Conservation (phyloP, 2,113 vertebrate genomes). For the Microcebus ravelobensis region DNA sequence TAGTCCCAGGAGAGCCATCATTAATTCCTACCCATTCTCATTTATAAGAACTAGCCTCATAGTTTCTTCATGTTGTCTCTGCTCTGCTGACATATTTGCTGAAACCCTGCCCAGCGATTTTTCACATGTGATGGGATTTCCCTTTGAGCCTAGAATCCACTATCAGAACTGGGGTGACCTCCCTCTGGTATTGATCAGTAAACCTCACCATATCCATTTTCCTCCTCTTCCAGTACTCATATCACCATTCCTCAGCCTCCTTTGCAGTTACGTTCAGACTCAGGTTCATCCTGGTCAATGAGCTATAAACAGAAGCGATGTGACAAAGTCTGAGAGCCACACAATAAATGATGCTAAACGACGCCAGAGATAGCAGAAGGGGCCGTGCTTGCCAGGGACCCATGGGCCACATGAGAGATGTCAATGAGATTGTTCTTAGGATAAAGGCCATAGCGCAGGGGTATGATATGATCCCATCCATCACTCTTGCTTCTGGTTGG, state of each 20-base stretch:
- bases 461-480: background rate
- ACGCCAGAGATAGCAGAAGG: background rate
- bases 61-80: slow-evolving; percentile 33
- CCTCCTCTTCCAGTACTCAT: background rate
- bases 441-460: background rate
- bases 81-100: slow-evolving; percentile 22
- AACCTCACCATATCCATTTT: slow-evolving; percentile 2
- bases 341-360: background rate
- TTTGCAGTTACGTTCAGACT: background rate
- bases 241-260: background rate
- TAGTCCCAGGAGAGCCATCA: slow-evolving; percentile 8
- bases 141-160: slow-evolving; percentile 21
- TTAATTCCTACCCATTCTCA: slow-evolving; percentile 41
- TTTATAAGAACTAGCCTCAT: slow-evolving; percentile 10
- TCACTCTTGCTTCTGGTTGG: background rate
- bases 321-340: background rate
- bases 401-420: background rate
- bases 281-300: background rate
- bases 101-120: slow-evolving; percentile 21
- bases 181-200: background rate
- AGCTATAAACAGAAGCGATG: background rate
- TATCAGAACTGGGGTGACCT: background rate
- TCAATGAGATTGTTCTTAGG: background rate
- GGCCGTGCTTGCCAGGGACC: background rate
- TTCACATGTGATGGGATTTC: slow-evolving; percentile 35